A percentile compares a stretch with the other conserved stretches of the same genome.
phyloP scores from a whole-genome alignment of 2,797 vertebrate genomes.

The Pangasius djambal region DNA sequence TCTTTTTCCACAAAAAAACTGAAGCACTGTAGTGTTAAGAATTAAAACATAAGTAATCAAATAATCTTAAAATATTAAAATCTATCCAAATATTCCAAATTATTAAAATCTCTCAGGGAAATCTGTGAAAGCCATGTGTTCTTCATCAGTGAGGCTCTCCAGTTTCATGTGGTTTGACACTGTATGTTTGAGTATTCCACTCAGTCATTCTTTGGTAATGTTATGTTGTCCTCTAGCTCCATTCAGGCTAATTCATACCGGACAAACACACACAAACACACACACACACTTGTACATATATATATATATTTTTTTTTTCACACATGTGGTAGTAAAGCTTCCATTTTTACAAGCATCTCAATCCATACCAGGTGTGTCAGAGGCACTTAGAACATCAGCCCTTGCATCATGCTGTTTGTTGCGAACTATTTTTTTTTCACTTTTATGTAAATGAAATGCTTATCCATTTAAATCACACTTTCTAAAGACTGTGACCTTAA shows the following conservation, averaged over 20 bases:
- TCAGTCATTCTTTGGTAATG: neutral
- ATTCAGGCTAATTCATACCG: neutral
- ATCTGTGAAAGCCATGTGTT: neutral
- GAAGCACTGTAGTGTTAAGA: neutral
- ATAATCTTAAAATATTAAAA: neutral
- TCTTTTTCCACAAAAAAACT: neutral
- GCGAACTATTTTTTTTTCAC: neutral
- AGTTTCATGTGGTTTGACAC: neutral
- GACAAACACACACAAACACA: neutral
- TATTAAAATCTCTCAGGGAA: neutral
- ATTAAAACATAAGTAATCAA: neutral
- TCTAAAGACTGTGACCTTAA: neutral
- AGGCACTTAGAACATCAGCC: neutral
- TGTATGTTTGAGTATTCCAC: neutral
- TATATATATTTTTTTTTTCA: neutral
- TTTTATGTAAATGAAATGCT: neutral
- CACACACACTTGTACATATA: too few relatives aligned
- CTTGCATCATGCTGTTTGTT: neutral
- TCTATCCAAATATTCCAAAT: neutral
- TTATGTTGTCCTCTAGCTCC: neutral
- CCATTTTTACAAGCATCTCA: conserved; percentile 2
- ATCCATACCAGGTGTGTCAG: conserved; percentile 3
- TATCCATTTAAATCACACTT: neutral
- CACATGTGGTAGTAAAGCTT: neutral
- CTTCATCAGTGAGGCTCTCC: neutral